Conservation (phyloP, 2,888 invertebrate species). For the Spisula subtruncata region DNA sequence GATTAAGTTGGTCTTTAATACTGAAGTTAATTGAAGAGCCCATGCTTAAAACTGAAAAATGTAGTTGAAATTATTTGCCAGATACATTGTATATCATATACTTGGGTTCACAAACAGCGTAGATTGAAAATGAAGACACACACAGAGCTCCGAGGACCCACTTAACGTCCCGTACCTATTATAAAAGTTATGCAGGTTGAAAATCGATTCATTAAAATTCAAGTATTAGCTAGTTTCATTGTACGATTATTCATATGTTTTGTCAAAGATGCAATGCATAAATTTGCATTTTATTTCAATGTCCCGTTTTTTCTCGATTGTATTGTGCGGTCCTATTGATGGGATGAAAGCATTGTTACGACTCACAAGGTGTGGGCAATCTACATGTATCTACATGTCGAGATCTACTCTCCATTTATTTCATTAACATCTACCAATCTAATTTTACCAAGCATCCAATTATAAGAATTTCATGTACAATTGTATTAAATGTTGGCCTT, state of each 20-base stretch:
- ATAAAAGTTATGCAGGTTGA: slow-evolving; percentile 6
- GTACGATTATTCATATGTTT: slow-evolving; percentile 51
- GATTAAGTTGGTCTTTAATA: too few species aligned
- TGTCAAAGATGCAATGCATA: slow-evolving; percentile 53
- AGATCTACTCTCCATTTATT: background rate
- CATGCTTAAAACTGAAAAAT: too few species aligned
- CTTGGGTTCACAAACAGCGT: background rate
- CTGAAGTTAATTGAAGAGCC: too few species aligned
- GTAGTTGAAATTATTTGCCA: too few species aligned
- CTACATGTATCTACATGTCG: background rate
- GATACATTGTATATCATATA: too few species aligned
- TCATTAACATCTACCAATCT: too few species aligned
- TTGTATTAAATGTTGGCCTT: too few species aligned
- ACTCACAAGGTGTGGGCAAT: background rate
- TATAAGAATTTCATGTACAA: too few species aligned
- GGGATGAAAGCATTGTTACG: background rate
- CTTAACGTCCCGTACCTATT: background rate
- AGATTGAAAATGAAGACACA: background rate
- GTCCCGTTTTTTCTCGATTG: background rate
- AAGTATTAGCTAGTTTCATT: slow-evolving; percentile 54
- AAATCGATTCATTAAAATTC: slow-evolving; percentile 43
- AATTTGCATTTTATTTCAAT: slow-evolving; percentile 59
- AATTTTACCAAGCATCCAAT: too few species aligned
- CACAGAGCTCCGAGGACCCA: background rate
- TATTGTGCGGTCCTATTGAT: background rate